phyloP scores from a whole-genome alignment of 2,113 vertebrate species.

The Halichoeres trimaculatus region DNA sequence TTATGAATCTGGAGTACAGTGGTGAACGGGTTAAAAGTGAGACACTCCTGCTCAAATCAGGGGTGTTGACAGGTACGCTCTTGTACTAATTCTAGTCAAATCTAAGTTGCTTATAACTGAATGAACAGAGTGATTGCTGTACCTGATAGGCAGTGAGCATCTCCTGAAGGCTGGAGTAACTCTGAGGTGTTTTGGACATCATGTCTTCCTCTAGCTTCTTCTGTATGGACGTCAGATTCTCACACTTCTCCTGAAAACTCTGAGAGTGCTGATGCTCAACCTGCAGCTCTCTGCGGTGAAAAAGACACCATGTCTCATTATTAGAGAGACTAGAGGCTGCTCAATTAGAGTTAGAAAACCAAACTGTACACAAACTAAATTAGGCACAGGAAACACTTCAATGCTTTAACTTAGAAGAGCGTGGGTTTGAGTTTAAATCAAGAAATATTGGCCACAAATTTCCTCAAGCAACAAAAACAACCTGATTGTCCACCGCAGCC shows the following conservation, averaged over 20 bases:
- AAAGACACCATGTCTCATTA: neutral
- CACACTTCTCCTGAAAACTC: conserved; percentile 85
- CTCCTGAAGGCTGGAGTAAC: conserved; percentile 79
- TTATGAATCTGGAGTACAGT: too few species aligned
- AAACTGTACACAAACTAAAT: neutral
- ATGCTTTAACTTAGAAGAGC: too few species aligned
- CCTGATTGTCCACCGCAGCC: too few species aligned
- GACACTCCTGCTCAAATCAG: too few species aligned
- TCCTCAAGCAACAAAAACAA: too few species aligned
- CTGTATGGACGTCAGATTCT: conserved; percentile 84
- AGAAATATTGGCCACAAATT: too few species aligned
- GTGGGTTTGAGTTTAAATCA: too few species aligned
- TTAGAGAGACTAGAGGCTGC: too few species aligned
- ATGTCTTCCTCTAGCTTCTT: conserved; percentile 81
- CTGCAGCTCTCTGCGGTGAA: conserved; percentile 74
- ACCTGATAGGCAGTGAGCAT: conserved; percentile 89
- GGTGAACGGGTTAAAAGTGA: too few species aligned
- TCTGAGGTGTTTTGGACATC: conserved; percentile 59
- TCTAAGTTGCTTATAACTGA: neutral
- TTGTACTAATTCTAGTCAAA: neutral
- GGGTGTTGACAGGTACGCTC: too few species aligned
- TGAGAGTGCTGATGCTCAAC: conserved; percentile 69
- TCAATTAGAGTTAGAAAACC: too few species aligned
- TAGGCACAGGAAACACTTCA: too few species aligned
- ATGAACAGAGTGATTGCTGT: neutral